A percentile compares a stretch with the other conserved stretches of the same genome.
These are phyloP conservation scores for Tympanoctomys barrerae DNA, from an alignment of 2,797 vertebrate genomes.

Conservation along the genomic window DNA sequence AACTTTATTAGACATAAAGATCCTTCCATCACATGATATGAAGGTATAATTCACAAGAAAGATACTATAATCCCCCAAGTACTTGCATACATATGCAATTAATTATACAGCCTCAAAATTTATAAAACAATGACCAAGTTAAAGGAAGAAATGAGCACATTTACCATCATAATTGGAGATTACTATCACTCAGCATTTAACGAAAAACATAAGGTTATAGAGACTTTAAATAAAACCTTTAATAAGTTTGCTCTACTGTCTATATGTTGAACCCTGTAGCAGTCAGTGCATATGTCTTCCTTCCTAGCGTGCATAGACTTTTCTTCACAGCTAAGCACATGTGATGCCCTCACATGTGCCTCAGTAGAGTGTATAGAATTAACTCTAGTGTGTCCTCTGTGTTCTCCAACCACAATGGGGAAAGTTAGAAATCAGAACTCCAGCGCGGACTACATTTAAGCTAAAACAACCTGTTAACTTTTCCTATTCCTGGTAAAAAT, in stretches of 20 bases:
- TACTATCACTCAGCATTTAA: background rate
- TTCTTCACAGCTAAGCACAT: background rate
- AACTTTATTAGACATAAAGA: slow-evolving; percentile 43
- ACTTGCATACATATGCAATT: background rate
- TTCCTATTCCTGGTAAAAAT: background rate
- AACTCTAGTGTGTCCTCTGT: background rate
- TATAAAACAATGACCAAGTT: background rate
- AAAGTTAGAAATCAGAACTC: slow-evolving; percentile 30
- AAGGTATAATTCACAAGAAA: background rate
- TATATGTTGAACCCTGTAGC: background rate
- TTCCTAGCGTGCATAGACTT: background rate
- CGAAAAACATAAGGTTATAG: background rate
- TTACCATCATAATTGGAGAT: background rate
- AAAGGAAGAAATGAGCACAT: background rate
- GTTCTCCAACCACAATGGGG: background rate
- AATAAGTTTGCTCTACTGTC: background rate
- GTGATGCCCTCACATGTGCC: background rate
- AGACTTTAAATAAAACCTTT: background rate
- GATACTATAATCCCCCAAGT: background rate
- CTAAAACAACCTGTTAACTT: background rate
- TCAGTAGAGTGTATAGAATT: slow-evolving; percentile 10
- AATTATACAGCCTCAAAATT: background rate
- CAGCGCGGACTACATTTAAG: slow-evolving; percentile 24
- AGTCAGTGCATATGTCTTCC: background rate
- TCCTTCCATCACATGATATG: background rate